These are phyloP conservation scores for Mythimna vitellina DNA, from an alignment of 2,888 invertebrate species.

Conservation along the genomic window DNA sequence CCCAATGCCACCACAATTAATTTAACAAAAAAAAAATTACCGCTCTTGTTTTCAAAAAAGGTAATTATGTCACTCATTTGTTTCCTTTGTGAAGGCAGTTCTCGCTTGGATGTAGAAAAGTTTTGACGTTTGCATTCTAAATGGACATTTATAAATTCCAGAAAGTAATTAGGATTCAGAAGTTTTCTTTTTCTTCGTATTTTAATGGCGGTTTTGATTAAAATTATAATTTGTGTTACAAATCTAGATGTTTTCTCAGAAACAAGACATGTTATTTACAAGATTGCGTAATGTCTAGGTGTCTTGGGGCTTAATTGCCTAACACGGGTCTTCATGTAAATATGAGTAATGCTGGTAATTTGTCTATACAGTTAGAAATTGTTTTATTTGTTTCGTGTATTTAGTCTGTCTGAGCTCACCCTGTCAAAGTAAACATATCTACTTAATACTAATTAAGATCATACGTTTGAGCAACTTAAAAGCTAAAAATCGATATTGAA, in stretches of 20 bases:
- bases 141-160: conserved; percentile 56
- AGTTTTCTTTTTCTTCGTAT: conserved; percentile 43
- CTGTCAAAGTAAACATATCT: not conserved
- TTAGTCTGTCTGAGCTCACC: not conserved
- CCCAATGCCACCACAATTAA: not conserved
- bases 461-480: not conserved
- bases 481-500: too few species aligned
- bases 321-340: conserved; percentile 15
- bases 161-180: conserved; percentile 61
- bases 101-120: conserved; percentile 40
- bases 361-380: not conserved
- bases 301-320: conserved; percentile 2
- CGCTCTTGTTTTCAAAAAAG: conserved; percentile 7
- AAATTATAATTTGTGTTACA: conserved; percentile 19
- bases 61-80: conserved; percentile 43
- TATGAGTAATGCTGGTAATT: conserved; percentile 22
- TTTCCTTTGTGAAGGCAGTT: conserved; percentile 33
- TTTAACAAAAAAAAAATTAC: not conserved
- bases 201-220: conserved; percentile 31
- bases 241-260: conserved; percentile 1
- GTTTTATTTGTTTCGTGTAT: not conserved
- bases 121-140: conserved; percentile 60
- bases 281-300: not conserved
- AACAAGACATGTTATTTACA: conserved; percentile 2
- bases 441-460: not conserved